These are phyloP conservation scores for Mystacides longicornis DNA, from an alignment of 2,888 invertebrate species.

Conservation along the genomic window DNA sequence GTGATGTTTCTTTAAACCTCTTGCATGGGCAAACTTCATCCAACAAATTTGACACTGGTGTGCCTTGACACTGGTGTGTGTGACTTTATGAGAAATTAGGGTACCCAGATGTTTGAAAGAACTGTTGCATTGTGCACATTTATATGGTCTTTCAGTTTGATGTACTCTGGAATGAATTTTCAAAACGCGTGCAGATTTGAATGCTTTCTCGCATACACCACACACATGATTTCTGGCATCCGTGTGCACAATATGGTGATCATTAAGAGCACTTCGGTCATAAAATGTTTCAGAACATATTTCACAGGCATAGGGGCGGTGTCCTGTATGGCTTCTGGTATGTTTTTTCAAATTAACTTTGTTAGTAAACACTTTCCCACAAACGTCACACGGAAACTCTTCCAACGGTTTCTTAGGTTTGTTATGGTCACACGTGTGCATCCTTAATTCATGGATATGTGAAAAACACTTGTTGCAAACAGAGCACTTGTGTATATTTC, in stretches of 20 bases:
- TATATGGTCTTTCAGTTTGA: not conserved
- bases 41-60: constrained; percentile 1
- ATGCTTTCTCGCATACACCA: not conserved
- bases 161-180: not conserved
- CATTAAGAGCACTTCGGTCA: not conserved
- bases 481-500: not conserved
- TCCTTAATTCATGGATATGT: not conserved
- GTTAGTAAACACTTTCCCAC: not conserved
- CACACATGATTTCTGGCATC: not conserved
- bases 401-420: not conserved
- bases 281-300: not conserved
- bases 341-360: not conserved
- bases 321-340: not conserved
- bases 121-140: not conserved
- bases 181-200: not conserved
- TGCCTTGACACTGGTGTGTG: not conserved
- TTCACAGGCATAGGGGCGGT: not conserved
- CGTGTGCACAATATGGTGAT: not conserved
- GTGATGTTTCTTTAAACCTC: not conserved
- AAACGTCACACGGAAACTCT: not conserved
- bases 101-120: constrained; percentile 3
- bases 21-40: not conserved
- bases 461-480: not conserved
- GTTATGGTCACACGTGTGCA: not conserved
- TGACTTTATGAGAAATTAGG: not conserved